These are phyloP conservation scores for Cosmorhoe ocellata DNA, from an alignment of 2,888 invertebrate species.

Conservation along the genomic window DNA sequence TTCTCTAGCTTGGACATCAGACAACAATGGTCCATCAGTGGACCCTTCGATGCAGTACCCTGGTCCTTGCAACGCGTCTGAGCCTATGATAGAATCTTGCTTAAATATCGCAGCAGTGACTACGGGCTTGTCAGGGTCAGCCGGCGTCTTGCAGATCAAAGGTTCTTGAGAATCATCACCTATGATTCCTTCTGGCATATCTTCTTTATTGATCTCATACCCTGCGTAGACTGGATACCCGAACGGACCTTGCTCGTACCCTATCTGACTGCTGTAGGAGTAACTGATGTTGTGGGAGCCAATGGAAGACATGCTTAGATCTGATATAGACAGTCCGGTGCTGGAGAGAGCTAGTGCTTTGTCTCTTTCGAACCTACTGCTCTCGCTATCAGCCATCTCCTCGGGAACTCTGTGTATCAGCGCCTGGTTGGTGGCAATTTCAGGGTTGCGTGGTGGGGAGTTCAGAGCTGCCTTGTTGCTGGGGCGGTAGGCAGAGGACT, in stretches of 20 bases:
- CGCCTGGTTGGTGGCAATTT: slow-evolving; percentile 76
- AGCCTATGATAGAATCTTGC: slow-evolving; percentile 81
- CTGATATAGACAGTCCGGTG: slow-evolving; percentile 92
- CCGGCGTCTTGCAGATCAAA: slow-evolving; percentile 71
- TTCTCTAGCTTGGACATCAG: slow-evolving; percentile 77
- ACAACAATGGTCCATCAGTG: slow-evolving; percentile 74
- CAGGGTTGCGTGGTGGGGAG: slow-evolving; percentile 65
- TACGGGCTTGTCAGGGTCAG: slow-evolving; percentile 84
- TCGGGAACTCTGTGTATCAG: slow-evolving; percentile 73
- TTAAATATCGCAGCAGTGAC: slow-evolving; percentile 88
- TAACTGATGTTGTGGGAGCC: slow-evolving; percentile 88
- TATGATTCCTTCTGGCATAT: slow-evolving; percentile 58
- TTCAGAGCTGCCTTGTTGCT: slow-evolving; percentile 60
- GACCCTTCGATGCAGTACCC: slow-evolving; percentile 78
- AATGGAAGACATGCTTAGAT: slow-evolving; percentile 88
- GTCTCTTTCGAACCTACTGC: slow-evolving; percentile 56
- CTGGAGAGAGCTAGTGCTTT: slow-evolving; percentile 82
- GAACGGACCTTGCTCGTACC: slow-evolving; percentile 88
- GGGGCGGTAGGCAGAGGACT: slow-evolving; percentile 67
- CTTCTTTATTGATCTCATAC: slow-evolving; percentile 74
- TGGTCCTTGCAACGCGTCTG: slow-evolving; percentile 68
- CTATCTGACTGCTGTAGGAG: slow-evolving; percentile 90
- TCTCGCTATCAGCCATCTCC: slow-evolving; percentile 57
- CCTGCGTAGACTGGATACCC: slow-evolving; percentile 86
- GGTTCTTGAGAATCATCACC: slow-evolving; percentile 76